Evolutionary conservation across 2,888 invertebrate species (phyloP), one percentile per base, ranked within the genome.

Genomic region (Campaea margaritaria): DNA sequence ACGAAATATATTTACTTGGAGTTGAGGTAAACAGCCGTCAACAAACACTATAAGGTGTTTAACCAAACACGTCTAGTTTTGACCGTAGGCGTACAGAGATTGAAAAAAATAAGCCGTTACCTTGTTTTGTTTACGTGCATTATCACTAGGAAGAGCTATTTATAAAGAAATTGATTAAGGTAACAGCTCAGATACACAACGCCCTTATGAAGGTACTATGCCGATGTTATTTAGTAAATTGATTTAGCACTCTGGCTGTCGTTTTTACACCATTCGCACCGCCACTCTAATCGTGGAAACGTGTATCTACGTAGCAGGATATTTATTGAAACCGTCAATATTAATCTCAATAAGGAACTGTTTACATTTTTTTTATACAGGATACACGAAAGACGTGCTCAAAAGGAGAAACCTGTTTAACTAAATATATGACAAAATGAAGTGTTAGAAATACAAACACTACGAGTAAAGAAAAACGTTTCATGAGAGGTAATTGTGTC

Each of bases 241-340:
- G 55, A 71, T 62, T 80, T 80, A 75, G 58, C 79, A 74, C 73
- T 42, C 65, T 14, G 12, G 15, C 49, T 49, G 39, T 58, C 54
- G 58, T 56, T 69, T 72, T 59, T 53, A 38, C 53, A 53, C 57
- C 46, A 65, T 76, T 74, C 47, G 51, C 73, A 60, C 47, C 47
- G 64, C 47, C 48, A 57, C 55, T 72, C 67, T 79, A 79, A 79
- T 73, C 56, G 61, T 65, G 61, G 62, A 69, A 70, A 70, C 76
- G 69, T 75, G 74, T 70, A 55, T 36, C 52, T 63, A 68, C 46
- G 52, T 60, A 57, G 38, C 56, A 66, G 63, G 34, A 65, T 50
- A 31, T 50, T 56, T 61, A 61, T 55, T 43, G 31, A 28, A 52
- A 58, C 39, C 42, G 21, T 34, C 16, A 43, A 16, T 34, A 49